Evolutionary conservation across 2,113 vertebrate species (phyloP).

Genomic region (Oncorhynchus keta): DNA sequence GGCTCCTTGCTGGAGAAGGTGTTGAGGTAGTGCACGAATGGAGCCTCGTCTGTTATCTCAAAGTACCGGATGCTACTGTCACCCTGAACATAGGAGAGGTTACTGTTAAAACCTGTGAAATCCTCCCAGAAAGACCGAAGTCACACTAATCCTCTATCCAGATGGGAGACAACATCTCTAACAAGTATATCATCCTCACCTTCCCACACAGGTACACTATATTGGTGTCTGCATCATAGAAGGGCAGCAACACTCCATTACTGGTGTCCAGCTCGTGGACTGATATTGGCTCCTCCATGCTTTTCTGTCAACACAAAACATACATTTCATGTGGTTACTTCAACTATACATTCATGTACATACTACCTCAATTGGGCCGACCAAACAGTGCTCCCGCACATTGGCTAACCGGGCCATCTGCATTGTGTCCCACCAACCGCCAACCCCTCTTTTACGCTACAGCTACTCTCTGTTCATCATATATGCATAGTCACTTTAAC

Average conservation of each 20-base stretch:
- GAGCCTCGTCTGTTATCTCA: slow-evolving; percentile 96
- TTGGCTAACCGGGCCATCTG: no score
- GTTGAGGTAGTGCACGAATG: slow-evolving; percentile 98
- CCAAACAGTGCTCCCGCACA: no score
- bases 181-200: slow-evolving; percentile 66
- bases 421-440: no score
- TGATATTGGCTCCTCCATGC: slow-evolving; percentile 92
- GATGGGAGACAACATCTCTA: background rate
- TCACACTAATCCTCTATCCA: background rate
- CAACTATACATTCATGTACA: no score
- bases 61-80: slow-evolving; percentile 99
- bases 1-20: slow-evolving; percentile 98
- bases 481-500: no score
- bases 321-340: background rate
- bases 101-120: background rate
- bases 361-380: no score
- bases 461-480: no score
- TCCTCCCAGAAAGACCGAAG: background rate
- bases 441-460: no score
- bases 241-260: slow-evolving; percentile 92
- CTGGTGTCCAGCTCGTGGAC: slow-evolving; percentile 98
- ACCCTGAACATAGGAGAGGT: slow-evolving; percentile 70
- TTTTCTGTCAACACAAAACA: slow-evolving; percentile 77
- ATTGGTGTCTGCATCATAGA: slow-evolving; percentile 94
- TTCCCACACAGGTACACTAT: slow-evolving; percentile 96